Conservation (phyloP, 2,888 invertebrate genomes). For the Trissolcus japonicus region DNA sequence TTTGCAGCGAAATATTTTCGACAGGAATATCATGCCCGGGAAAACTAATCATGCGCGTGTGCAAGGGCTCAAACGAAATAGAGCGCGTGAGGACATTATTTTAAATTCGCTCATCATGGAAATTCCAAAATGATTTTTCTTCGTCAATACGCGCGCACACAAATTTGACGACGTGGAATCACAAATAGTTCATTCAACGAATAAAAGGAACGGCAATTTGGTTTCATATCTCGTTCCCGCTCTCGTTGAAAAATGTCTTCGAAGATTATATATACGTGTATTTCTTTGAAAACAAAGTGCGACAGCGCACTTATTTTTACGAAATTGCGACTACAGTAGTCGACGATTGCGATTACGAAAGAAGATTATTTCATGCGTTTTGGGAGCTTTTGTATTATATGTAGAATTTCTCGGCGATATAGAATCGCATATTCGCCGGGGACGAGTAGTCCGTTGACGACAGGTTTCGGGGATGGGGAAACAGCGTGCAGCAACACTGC, state of each 20-base stretch:
- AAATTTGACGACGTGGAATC: slow-evolving; percentile 5
- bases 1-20: slow-evolving; percentile 5
- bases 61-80: slow-evolving; percentile 6
- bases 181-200: background rate
- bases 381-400: slow-evolving; percentile 65
- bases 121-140: slow-evolving; percentile 1
- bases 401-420: slow-evolving; percentile 62
- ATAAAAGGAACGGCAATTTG: slow-evolving; percentile 18
- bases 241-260: slow-evolving; percentile 33
- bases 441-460: slow-evolving; percentile 56
- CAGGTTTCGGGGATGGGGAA: slow-evolving; percentile 47
- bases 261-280: background rate
- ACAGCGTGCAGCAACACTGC: slow-evolving; percentile 36
- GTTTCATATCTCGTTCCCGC: slow-evolving; percentile 12
- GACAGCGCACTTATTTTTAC: slow-evolving; percentile 6
- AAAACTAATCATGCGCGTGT: slow-evolving; percentile 14
- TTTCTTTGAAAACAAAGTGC: no score
- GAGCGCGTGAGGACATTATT: slow-evolving; percentile 1
- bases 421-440: slow-evolving; percentile 62
- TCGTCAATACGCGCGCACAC: background rate
- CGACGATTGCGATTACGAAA: slow-evolving; percentile 69
- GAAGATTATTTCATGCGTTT: slow-evolving; percentile 71
- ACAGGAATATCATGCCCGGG: slow-evolving; percentile 1
- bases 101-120: slow-evolving; percentile 5
- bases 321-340: slow-evolving; percentile 60